A percentile compares a stretch with the other conserved stretches of the same genome.
Evolutionary conservation across 2,797 vertebrate species (phyloP).

Genomic region (Pyrocephalus nanus): DNA sequence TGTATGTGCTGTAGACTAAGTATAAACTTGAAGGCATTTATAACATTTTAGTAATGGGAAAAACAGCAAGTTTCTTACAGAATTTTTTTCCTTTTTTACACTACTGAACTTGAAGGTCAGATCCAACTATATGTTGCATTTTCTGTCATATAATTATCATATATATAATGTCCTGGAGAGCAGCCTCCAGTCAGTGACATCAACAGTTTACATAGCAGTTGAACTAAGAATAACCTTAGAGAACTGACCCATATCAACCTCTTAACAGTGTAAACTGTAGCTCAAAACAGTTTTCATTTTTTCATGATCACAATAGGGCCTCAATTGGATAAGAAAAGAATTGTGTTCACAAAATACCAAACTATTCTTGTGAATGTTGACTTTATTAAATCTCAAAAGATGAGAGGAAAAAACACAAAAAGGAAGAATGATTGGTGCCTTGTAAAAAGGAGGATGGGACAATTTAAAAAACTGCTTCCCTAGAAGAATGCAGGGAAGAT

Average conservation of each 20-base stretch:
- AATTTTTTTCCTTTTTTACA: background rate
- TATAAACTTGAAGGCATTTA: background rate
- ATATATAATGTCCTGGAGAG: conserved; percentile 33
- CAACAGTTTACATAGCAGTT: conserved; percentile 51
- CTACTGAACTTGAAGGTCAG: conserved; percentile 5
- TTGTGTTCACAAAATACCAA: background rate
- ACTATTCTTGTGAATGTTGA: background rate
- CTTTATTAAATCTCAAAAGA: conserved; percentile 37
- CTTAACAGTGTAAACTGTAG: conserved; percentile 52
- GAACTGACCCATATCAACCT: conserved; percentile 33
- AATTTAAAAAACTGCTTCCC: background rate
- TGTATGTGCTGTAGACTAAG: background rate
- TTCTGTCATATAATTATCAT: conserved; percentile 52
- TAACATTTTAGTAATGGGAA: background rate
- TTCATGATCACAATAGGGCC: conserved; percentile 15
- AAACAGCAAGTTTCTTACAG: background rate
- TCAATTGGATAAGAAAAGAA: background rate
- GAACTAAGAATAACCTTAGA: conserved; percentile 69
- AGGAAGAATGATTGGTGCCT: background rate
- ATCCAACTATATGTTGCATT: conserved; percentile 30
- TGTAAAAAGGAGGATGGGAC: background rate
- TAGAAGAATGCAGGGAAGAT: background rate
- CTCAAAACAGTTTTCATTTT: conserved; percentile 26
- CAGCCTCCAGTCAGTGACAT: conserved; percentile 45
- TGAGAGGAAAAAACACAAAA: background rate